Percentiles rank a stretch among this genome's conserved stretches.
These are phyloP conservation scores for Papilio xuthus DNA, from an alignment of 1,140 invertebrate species.

Conservation along the genomic window DNA sequence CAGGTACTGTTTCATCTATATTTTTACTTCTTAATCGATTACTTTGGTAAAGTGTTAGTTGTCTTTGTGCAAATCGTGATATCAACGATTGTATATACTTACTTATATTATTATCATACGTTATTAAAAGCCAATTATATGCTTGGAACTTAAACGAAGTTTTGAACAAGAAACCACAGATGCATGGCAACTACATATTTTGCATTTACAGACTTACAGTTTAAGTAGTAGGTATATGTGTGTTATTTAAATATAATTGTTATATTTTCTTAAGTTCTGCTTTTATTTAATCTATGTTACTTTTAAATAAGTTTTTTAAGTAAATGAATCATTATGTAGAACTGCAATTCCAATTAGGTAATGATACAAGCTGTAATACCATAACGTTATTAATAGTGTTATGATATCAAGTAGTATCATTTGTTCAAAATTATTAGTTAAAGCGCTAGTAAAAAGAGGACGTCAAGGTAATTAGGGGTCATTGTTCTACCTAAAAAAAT, in stretches of 20 bases:
- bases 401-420: neutral
- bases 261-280: neutral
- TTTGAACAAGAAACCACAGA: slow-evolving; percentile 45
- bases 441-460: neutral
- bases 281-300: neutral
- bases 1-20: neutral
- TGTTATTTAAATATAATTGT: neutral
- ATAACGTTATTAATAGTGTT: too few relatives aligned
- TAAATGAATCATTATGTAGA: neutral
- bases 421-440: too few relatives aligned
- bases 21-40: neutral
- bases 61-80: neutral
- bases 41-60: neutral
- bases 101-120: too few relatives aligned
- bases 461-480: too few relatives aligned
- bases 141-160: neutral
- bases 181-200: slow-evolving; percentile 49
- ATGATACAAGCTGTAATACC: too few relatives aligned
- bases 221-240: neutral
- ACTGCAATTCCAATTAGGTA: too few relatives aligned
- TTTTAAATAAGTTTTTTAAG: neutral
- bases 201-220: neutral
- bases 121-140: neutral
- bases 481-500: slow-evolving; percentile 21
- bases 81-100: neutral